These are phyloP conservation scores for Microchrysa polita DNA, from an alignment of 2,888 invertebrate genomes.

Conservation along the genomic window DNA sequence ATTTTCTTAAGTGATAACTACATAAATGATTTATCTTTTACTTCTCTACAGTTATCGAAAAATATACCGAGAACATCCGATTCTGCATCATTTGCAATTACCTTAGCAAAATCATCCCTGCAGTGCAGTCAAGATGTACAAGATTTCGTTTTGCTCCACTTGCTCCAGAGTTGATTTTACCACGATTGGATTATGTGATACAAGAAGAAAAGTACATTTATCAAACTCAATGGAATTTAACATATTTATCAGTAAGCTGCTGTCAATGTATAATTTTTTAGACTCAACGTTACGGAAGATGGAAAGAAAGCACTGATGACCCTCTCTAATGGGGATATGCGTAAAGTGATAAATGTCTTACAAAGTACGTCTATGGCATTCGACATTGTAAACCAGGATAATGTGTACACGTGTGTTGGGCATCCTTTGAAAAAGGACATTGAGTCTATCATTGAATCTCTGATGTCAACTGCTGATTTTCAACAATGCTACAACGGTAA, in stretches of 20 bases:
- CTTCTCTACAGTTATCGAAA: slow-evolving; percentile 90
- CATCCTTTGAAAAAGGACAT: slow-evolving; percentile 93
- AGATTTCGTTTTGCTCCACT: slow-evolving; percentile 95
- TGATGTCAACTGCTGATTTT: slow-evolving; percentile 65
- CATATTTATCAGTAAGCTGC: too few species aligned
- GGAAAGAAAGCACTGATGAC: slow-evolving; percentile 89
- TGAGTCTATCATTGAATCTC: slow-evolving; percentile 85
- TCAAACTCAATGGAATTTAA: slow-evolving; percentile 59
- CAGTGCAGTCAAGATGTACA: slow-evolving; percentile 97
- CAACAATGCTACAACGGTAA: slow-evolving; percentile 60
- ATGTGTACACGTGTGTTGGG: slow-evolving; percentile 94
- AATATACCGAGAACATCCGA: slow-evolving; percentile 97
- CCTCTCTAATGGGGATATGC: slow-evolving; percentile 96
- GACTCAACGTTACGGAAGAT: slow-evolving; percentile 85
- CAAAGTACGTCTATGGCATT: slow-evolving; percentile 97
- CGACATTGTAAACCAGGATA: slow-evolving; percentile 86
- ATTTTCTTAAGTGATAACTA: too few species aligned
- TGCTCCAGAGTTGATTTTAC: slow-evolving; percentile 84
- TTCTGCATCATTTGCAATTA: slow-evolving; percentile 99
- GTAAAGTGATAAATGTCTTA: slow-evolving; percentile 94
- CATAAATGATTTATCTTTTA: too few species aligned
- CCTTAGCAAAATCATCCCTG: slow-evolving; percentile 97
- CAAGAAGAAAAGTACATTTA: slow-evolving; percentile 86
- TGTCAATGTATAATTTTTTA: too few species aligned
- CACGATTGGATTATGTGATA: slow-evolving; percentile 86